Evolutionary conservation across 1,140 invertebrate genomes (phyloP).

Genomic region (Brachionus plicatilis): DNA sequence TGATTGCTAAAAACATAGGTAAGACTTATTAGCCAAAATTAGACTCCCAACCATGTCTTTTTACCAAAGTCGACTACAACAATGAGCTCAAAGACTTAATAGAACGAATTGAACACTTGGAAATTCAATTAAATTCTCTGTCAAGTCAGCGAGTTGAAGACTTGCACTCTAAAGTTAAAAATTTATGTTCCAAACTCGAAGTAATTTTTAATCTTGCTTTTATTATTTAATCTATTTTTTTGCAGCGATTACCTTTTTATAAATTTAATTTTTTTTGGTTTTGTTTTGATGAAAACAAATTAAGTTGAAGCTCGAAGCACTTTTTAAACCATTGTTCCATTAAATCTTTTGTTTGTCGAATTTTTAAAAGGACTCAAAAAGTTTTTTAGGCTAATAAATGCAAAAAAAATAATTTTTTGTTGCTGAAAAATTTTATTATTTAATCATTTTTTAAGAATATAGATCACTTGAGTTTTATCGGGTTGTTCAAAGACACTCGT

Average conservation of each 20-base stretch:
- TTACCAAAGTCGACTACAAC: background rate
- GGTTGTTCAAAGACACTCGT: conserved; percentile 27
- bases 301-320: background rate
- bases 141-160: background rate
- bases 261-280: background rate
- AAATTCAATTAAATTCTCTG: conserved; percentile 1
- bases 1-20: conserved; percentile 23
- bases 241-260: background rate
- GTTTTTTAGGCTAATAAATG: background rate
- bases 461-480: conserved; percentile 21
- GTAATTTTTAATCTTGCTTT: background rate
- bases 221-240: background rate
- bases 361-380: background rate
- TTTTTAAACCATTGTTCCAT: background rate
- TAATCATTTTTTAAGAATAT: background rate
- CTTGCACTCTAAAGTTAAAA: background rate
- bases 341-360: background rate
- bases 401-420: background rate
- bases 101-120: background rate
- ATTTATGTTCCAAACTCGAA: background rate
- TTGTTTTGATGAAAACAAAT: background rate
- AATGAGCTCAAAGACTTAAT: conserved; percentile 1
- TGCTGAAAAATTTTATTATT: background rate
- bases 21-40: background rate
- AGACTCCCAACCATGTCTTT: background rate